phyloP scores from a whole-genome alignment of 2,113 vertebrate genomes.

The Crypturellus undulatus region DNA sequence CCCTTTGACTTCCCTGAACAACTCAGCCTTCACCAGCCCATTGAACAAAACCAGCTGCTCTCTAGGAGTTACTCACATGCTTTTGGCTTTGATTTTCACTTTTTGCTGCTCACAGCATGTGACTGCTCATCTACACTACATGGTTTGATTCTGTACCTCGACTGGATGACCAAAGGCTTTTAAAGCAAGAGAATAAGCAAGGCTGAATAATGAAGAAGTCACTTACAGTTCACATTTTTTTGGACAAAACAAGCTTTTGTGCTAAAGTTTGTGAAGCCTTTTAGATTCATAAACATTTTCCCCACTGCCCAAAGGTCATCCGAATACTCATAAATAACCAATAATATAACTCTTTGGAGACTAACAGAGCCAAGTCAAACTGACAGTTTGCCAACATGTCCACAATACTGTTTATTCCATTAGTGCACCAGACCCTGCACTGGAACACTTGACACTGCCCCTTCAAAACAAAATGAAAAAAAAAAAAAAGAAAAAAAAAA shows the following conservation, averaged over 20 bases:
- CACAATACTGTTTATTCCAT: constrained; percentile 57
- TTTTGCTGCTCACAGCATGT: not conserved
- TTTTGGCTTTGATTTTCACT: constrained; percentile 19
- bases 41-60: constrained; percentile 16
- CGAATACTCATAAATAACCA: constrained; percentile 57
- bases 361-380: constrained; percentile 56
- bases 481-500: not conserved
- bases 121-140: not conserved
- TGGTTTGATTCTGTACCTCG: not conserved
- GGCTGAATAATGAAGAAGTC: constrained; percentile 37
- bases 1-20: not conserved
- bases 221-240: constrained; percentile 55
- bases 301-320: constrained; percentile 55
- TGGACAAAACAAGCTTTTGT: constrained; percentile 56
- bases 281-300: constrained; percentile 66
- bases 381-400: constrained; percentile 41
- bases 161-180: constrained; percentile 11
- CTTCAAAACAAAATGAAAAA: constrained; percentile 24
- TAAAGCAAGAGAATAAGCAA: constrained; percentile 3
- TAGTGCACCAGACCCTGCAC: constrained; percentile 12
- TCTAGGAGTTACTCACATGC: not conserved
- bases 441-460: constrained; percentile 34
- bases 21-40: constrained; percentile 12
- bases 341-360: constrained; percentile 56
- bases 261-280: constrained; percentile 14